Evolutionary conservation across 35 echinoderm and acorn worm genomes (phyloP), one percentile per base, ranked within the genome.

Genomic region (Ptychodera flava): DNA sequence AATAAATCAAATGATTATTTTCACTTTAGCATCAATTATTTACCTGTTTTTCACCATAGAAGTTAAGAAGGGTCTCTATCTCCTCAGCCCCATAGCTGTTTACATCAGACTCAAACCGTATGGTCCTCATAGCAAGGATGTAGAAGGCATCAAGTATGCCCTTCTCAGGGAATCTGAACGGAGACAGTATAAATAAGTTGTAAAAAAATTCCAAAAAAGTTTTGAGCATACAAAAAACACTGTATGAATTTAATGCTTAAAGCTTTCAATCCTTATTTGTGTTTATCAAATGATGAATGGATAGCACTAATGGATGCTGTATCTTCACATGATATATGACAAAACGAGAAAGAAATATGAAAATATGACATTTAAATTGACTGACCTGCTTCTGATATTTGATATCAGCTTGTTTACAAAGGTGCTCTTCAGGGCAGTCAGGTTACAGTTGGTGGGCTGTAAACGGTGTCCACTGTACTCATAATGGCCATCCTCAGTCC

Each of bases 331-430:
- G 6, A 64, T 22, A 64, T 22, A 64, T 64, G 45, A 64, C 45
- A 64, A 64, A 64, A 22, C 6, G n/a, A n/a, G 45, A 64, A 22
- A 6, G 22, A 64, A 64, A 22, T 64, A 22, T 64, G 45, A 64
- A 64, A n/a, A n/a, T n/a, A 64, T 64, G 45, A 22, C 6, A 64
- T 64, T 64, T n/a, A 22, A 22, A 64, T 22, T 22, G 22, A 64
- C 45, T 64, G 45, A 64, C 45, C 45, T 64, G 45, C 45, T 64
- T 64, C 22, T 64, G 45, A 64, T 64, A 64, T 64, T 64, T 64
- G 45, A 64, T 64, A 64, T 64, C 45, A 64, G 45, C 45, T 64
- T 64, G 45, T 64, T 64, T 64, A 64, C 45, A 64, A 64, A 64
- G 45, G 45, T 64, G 22, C 45, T 64, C 45, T 64, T 64, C 45